A percentile compares a stretch with the other conserved stretches of the same genome.
Evolutionary conservation across 2,888 invertebrate genomes (phyloP).

Genomic region (Drosophila mulleri): DNA sequence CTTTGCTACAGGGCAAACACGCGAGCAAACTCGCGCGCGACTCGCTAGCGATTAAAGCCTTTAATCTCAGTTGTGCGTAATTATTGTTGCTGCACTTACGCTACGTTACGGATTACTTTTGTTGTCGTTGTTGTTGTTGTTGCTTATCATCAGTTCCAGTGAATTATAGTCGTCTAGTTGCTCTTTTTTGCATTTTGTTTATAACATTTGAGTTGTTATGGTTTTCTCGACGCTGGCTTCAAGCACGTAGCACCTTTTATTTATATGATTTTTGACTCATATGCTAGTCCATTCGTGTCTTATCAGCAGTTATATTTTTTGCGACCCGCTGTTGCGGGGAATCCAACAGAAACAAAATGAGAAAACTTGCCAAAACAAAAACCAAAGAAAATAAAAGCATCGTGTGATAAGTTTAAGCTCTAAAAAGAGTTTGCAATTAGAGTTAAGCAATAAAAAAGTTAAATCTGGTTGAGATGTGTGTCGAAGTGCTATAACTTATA

Average conservation of each 20-base stretch:
- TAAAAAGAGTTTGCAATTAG: conserved; percentile 5
- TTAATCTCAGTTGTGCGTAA: conserved; percentile 71
- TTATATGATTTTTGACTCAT: conserved; percentile 46
- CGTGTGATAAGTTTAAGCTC: conserved; percentile 17
- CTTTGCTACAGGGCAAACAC: conserved; percentile 41
- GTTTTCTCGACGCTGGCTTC: conserved; percentile 33
- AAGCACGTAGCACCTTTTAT: conserved; percentile 55
- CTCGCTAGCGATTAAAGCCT: conserved; percentile 64
- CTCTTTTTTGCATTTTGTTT: conserved; percentile 49
- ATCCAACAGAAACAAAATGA: conserved; percentile 34
- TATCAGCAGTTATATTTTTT: conserved; percentile 39
- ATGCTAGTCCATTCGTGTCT: conserved; percentile 54
- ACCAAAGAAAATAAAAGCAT: not conserved
- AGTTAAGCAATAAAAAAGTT: conserved; percentile 15
- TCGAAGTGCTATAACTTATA: conserved; percentile 1
- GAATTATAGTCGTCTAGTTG: conserved; percentile 13
- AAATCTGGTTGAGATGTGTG: conserved; percentile 9
- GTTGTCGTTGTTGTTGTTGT: conserved; percentile 6
- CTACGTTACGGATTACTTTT: conserved; percentile 41
- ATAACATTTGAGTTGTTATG: conserved; percentile 23
- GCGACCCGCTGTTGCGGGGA: conserved; percentile 24
- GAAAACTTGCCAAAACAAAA: conserved; percentile 41
- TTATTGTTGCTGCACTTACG: conserved; percentile 31
- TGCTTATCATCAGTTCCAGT: conserved; percentile 29
- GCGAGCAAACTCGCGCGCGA: conserved; percentile 54